Percentiles rank a stretch among this genome's conserved stretches.
Conservation (phyloP, 1,140 invertebrate genomes). For the Aphaenogaster floridana region DNA sequence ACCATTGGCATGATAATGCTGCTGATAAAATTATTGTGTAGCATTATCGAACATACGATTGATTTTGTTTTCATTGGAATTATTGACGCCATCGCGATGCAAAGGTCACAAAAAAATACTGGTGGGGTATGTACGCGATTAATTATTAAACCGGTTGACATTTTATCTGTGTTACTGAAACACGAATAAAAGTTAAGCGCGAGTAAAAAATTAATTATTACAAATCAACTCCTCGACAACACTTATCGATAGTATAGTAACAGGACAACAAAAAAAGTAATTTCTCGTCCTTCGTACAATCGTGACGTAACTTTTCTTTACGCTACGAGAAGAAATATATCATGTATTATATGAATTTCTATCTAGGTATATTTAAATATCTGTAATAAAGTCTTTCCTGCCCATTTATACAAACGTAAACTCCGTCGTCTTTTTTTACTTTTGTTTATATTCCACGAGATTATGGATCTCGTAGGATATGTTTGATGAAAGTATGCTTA, state of each 20-base stretch:
- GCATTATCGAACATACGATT: not conserved
- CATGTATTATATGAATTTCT: not conserved
- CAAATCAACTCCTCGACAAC: not conserved
- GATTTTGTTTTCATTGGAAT: not conserved
- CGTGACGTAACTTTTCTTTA: not conserved
- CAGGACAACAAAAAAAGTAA: not conserved
- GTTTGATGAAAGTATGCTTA: conserved; percentile 21
- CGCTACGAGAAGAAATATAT: not conserved
- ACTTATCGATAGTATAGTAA: not conserved
- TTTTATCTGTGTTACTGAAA: conserved; percentile 27
- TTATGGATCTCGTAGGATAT: not conserved
- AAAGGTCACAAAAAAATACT: not conserved
- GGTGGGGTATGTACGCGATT: conserved; percentile 11
- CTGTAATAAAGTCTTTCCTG: not conserved
- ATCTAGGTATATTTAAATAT: conserved; percentile 10
- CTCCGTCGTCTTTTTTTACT: not conserved
- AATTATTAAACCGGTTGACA: conserved; percentile 14
- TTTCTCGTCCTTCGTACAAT: not conserved
- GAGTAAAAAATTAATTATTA: conserved; percentile 46
- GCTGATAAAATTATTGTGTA: not conserved
- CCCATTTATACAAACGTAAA: not conserved
- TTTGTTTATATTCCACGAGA: not conserved
- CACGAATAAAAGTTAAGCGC: not conserved
- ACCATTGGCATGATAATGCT: not conserved
- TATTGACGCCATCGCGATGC: not conserved